Conservation (phyloP, 2,888 invertebrate genomes). For the Lycophotia porphyrea region DNA sequence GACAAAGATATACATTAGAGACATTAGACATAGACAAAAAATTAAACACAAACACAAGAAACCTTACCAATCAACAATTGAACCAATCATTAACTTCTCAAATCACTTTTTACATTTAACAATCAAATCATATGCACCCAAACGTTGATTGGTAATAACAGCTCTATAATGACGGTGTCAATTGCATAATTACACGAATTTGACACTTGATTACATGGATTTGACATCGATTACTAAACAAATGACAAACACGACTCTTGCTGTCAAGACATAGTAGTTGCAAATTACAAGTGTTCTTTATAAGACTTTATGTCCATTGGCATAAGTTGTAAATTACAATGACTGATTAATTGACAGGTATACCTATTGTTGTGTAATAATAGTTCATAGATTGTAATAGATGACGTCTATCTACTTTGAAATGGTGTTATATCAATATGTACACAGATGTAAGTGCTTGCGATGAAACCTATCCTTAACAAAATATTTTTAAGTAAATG, state of each 20-base stretch:
- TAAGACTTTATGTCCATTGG: background rate
- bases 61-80: background rate
- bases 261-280: constrained; percentile 33
- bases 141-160: constrained; percentile 17
- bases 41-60: background rate
- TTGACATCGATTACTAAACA: constrained; percentile 52
- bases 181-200: constrained; percentile 51
- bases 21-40: background rate
- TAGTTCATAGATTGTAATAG: constrained; percentile 24
- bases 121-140: constrained; percentile 11
- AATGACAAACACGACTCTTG: constrained; percentile 35
- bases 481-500: constrained; percentile 35
- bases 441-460: constrained; percentile 17
- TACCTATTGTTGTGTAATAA: constrained; percentile 51
- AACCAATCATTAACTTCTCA: background rate
- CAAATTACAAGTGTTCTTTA: background rate
- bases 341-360: background rate
- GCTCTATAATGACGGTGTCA: constrained; percentile 3
- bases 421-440: constrained; percentile 39
- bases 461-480: constrained; percentile 31
- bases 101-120: constrained; percentile 7
- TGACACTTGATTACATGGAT: constrained; percentile 40
- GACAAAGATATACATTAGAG: too few relatives aligned
- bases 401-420: constrained; percentile 14
- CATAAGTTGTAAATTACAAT: constrained; percentile 20